Evolutionary conservation across 2,888 invertebrate species (phyloP).

Genomic region (Diloba caeruleocephala): DNA sequence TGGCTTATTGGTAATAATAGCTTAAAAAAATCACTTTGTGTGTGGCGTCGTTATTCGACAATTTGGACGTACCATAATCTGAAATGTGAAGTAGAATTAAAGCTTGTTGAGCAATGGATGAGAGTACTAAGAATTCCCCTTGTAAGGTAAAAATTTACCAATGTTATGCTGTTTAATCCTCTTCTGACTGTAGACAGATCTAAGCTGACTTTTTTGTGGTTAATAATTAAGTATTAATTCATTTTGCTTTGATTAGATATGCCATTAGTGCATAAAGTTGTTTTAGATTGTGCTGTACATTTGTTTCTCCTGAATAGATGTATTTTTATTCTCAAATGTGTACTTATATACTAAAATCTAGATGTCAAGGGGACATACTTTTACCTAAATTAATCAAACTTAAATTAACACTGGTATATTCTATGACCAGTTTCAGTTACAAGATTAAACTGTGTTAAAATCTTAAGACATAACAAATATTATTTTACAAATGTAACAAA

Average conservation of each 20-base stretch:
- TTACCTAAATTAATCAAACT: conserved; percentile 17
- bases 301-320: conserved; percentile 29
- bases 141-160: conserved; percentile 85
- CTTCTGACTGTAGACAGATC: conserved; percentile 60
- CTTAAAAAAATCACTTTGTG: conserved; percentile 80
- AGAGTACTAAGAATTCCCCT: conserved; percentile 83
- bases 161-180: conserved; percentile 65
- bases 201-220: conserved; percentile 52
- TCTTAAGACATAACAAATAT: conserved; percentile 20
- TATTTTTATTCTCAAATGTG: conserved; percentile 29
- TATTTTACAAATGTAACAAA: conserved; percentile 16
- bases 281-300: conserved; percentile 43
- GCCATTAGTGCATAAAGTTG: conserved; percentile 47
- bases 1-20: conserved; percentile 86
- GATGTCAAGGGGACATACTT: conserved; percentile 55
- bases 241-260: conserved; percentile 51
- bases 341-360: conserved; percentile 29
- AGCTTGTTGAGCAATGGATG: conserved; percentile 83
- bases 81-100: conserved; percentile 80
- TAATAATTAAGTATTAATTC: conserved; percentile 42
- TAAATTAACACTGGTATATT: conserved; percentile 20
- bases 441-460: conserved; percentile 22
- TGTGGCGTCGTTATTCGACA: conserved; percentile 75
- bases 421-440: conserved; percentile 21
- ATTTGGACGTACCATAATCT: conserved; percentile 79